Base-by-base conservation (phyloP, 2,888 invertebrate species). In the Hydropsyche betteni region DNA sequence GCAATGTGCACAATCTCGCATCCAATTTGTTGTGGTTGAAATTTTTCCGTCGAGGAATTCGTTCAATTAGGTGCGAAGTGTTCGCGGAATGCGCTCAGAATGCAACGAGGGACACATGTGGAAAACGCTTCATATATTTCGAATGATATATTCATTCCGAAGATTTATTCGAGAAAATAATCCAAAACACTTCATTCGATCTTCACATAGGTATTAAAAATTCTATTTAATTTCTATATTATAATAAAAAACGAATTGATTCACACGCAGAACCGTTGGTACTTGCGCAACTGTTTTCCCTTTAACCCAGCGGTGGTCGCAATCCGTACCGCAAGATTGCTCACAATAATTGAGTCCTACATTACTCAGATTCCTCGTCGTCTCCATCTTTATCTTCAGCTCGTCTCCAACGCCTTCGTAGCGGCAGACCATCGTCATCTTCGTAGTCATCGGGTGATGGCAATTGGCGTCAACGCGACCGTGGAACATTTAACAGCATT, bases 401-500 rank as follows among this genome's bases (percentile, higher is more conserved):
- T 14, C 5, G 14, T 55, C 16, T 55, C 55, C 16, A 4, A 16
- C 16, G 55, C 55, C 12, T 44, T 1, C 10, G 44, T 10, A 44
- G 44, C 44, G 44, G 44, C 4, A 4, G 44, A 44, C 44, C 44
- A 16, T 55, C 55, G 55, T 55, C 55, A 16, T 55, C 55, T 55
- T n/a, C 55, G n/a, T 10, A 69, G 44, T 69, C 44, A 4, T 52
- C 36, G 55, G 52, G 71, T 36, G 34, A 75, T 61, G 77, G 69
- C 69, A 77, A 77, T 77, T 75, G 73, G 75, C 77, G 68, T 52
- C 77, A 75, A 75, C 69, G 52, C 52, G 61, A 72, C 12, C 58
- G 61, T 72, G 72, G 75, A 68, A 74, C 77, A 75, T 77, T 75
- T 75, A 74, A 70, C 58, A 38, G 7, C 34, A 33, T 68, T 70